Evolutionary conservation across 2,888 invertebrate genomes (phyloP).

Genomic region (Pristionchus entomophagus): DNA sequence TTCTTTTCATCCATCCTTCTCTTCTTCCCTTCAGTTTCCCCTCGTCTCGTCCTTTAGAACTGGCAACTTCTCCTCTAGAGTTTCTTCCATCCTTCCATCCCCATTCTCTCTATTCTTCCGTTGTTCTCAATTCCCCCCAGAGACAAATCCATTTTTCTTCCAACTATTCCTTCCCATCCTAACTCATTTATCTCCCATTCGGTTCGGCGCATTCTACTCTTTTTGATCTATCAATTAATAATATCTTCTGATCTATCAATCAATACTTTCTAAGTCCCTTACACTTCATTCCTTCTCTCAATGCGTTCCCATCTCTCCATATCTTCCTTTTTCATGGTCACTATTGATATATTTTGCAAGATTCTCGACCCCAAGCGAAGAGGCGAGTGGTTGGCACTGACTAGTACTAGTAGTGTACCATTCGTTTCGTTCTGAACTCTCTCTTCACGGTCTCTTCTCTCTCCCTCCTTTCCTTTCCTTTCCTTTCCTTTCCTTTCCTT

Average conservation of each 20-base stretch:
- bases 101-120: not conserved
- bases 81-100: not conserved
- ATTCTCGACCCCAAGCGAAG: not conserved
- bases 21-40: not conserved
- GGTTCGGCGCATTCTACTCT: constrained; percentile 20
- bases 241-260: not conserved
- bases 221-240: constrained; percentile 10
- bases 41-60: constrained; percentile 25
- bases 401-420: constrained; percentile 42
- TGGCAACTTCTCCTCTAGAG: constrained; percentile 11
- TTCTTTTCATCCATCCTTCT: not conserved
- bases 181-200: not conserved
- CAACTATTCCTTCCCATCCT: not conserved
- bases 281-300: not conserved
- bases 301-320: not conserved
- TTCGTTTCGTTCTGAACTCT: constrained; percentile 31
- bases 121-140: constrained; percentile 16
- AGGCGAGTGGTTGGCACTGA: constrained; percentile 1
- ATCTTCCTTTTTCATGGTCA: constrained; percentile 25
- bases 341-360: constrained; percentile 10
- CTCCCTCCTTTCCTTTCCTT: too few species aligned
- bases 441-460: constrained; percentile 27
- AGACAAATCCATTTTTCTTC: not conserved
- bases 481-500: too few species aligned
- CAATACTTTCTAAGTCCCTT: not conserved